Evolutionary conservation across 2,113 vertebrate genomes (phyloP), one percentile per base, ranked within the genome.

Genomic region (Carlito syrichta): DNA sequence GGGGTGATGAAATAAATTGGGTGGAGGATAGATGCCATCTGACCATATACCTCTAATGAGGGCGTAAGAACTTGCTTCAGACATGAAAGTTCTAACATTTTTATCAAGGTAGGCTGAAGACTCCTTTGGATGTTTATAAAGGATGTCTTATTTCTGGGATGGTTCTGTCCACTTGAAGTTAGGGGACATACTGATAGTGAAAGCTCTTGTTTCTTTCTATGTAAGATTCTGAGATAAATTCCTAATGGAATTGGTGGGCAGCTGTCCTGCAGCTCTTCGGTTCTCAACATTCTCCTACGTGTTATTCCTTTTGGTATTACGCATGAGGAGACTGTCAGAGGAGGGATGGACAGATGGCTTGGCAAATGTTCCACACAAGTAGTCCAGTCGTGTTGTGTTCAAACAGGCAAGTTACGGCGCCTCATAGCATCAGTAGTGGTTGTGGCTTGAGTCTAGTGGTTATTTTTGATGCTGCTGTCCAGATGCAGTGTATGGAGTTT

Each of bases 401-500:
- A 78, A 86, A 76, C 8, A 73, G 50, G 68, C 14, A 63, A 23
- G 54, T 79, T 89, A 30, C 14, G 38, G 40, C n/a, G 35, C 30
- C 56, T 83, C 8, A 16, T 32, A 19, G 19, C 19, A 54, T 56
- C 14, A 63, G 78, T 63, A 85, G 35, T 66, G 73, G 13, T 68
- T 78, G 77, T 94, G 78, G 69, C 58, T 94, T 92, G 62, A 90
- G 48, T 84, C 50, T 87, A 94, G n/a, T 45, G 58, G 45, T 32
- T 20, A 20, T 40, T 60, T 79, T 86, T 5, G n/a, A 17, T 89
- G 62, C 13, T 71, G 0, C 76, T 23, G 40, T 97, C 20, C 25
- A 89, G 56, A 25, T 66, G 30, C 30, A 82, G 2, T 78, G 2
- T 68, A 14, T 81, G 13, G 77, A 23, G 30, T 95, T 82, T 68